Evolutionary conservation across 2,797 vertebrate species (phyloP).

Genomic region (Brachyalestes nurse): DNA sequence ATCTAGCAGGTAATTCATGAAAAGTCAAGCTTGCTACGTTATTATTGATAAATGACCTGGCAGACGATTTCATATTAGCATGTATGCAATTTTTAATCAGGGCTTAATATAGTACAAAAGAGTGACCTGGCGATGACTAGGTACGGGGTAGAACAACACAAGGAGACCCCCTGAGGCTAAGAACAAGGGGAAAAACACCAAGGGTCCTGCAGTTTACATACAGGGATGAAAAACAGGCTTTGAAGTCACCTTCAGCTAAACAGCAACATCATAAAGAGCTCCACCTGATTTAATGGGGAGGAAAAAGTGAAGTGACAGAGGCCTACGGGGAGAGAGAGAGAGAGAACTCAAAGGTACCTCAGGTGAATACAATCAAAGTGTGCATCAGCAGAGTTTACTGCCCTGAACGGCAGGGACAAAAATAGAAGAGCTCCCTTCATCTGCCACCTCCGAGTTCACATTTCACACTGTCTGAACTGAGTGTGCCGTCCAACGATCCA

Average conservation of each 20-base stretch:
- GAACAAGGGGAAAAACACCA: slow-evolving; percentile 6
- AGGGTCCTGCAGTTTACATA: not conserved
- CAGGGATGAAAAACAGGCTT: slow-evolving; percentile 18
- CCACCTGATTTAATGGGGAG: slow-evolving; percentile 57
- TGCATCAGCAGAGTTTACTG: slow-evolving; percentile 60
- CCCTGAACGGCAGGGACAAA: slow-evolving; percentile 48
- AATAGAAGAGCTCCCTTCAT: slow-evolving; percentile 63
- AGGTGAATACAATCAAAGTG: slow-evolving; percentile 67
- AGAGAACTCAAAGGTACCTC: not conserved
- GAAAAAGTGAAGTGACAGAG: not conserved
- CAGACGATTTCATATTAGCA: slow-evolving; percentile 19
- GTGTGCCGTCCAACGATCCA: not conserved
- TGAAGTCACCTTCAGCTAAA: slow-evolving; percentile 64
- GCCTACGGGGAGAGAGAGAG: not conserved
- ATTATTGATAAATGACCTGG: slow-evolving; percentile 35
- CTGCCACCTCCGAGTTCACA: slow-evolving; percentile 53
- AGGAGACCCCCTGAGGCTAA: not conserved
- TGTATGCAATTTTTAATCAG: slow-evolving; percentile 26
- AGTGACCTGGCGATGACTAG: slow-evolving; percentile 25
- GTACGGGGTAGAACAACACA: not conserved
- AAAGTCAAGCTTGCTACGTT: slow-evolving; percentile 22
- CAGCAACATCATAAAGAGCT: slow-evolving; percentile 49
- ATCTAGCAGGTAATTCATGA: slow-evolving; percentile 28
- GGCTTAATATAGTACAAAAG: slow-evolving; percentile 7
- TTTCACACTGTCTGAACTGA: slow-evolving; percentile 62